Evolutionary conservation across 2,797 vertebrate genomes (phyloP), one percentile per base, ranked within the genome.

Genomic region (Karalla daura): DNA sequence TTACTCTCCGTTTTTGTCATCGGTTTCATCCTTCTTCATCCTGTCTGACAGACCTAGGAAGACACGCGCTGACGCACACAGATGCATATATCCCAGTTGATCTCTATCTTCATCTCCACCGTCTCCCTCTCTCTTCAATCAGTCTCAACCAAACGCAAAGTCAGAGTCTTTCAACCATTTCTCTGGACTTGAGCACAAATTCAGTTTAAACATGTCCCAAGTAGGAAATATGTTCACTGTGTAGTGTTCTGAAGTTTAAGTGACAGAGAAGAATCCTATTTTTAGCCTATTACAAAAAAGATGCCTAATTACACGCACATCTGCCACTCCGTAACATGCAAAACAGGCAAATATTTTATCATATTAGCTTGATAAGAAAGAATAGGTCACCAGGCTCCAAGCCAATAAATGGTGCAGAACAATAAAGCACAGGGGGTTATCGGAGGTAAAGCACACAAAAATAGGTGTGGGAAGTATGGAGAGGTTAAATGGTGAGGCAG

Each of bases 111-210:
- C 23, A 53, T 68, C 36, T 43, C 18, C 14, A 52, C 5, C 21
- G 23, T 41, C 55, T 32, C 18, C 46, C 36, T 20, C 32, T 17
- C 44, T 39, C n/a, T 47, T 49, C 5, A 49, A 35, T 76, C 27
- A 64, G 37, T 56, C 18, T 54, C 39, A 12, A 30, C 39, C 39
- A 67, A 76, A 71, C 47, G 61, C 28, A 82, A 71, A 62, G 49
- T 14, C n/a, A 23, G 46, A 47, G 20, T 10, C 21, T 68, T 61
- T 39, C 54, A n/a, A 46, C 64, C 25, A 12, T 66, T 45, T 61
- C 56, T 63, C 45, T 76, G 76, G 66, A 74, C 77, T 64, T 50
- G 55, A 71, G 56, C 35, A 54, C 76, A 85, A 87, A n/a, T n/a
- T 81, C 63, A 69, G 45, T 76, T 74, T 68, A 45, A 76, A 66